Evolutionary conservation across 2,113 vertebrate genomes (phyloP).

Genomic region (Pica pica): DNA sequence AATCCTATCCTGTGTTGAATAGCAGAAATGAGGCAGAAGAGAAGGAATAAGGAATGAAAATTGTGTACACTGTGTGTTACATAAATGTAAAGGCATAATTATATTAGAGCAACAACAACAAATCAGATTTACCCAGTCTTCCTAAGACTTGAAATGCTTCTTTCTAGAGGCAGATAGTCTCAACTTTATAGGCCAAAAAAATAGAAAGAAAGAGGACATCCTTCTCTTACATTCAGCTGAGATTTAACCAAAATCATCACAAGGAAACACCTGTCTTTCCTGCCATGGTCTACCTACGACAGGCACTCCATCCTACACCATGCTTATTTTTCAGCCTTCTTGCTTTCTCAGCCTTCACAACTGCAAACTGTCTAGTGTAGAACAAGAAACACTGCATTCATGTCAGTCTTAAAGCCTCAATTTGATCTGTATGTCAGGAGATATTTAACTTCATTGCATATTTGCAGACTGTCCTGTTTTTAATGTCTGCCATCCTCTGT

Average conservation of each 20-base stretch:
- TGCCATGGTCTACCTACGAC: not conserved
- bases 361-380: not conserved
- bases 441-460: not conserved
- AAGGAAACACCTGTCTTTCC: not conserved
- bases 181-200: not conserved
- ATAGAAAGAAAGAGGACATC: not conserved
- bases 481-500: not conserved
- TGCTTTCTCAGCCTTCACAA: not conserved
- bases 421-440: not conserved
- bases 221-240: not conserved
- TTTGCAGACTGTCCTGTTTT: not conserved
- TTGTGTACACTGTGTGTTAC: not conserved
- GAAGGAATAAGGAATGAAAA: not conserved
- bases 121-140: not conserved
- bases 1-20: not conserved
- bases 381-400: not conserved
- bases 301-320: not conserved
- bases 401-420: not conserved
- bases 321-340: not conserved
- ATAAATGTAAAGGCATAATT: not conserved
- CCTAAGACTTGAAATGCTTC: not conserved
- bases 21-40: not conserved
- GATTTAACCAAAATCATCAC: not conserved
- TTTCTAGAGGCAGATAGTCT: not conserved
- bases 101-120: not conserved